Evolutionary conservation across 2,797 vertebrate species (phyloP).

Genomic region (Gambelia wislizenii): DNA sequence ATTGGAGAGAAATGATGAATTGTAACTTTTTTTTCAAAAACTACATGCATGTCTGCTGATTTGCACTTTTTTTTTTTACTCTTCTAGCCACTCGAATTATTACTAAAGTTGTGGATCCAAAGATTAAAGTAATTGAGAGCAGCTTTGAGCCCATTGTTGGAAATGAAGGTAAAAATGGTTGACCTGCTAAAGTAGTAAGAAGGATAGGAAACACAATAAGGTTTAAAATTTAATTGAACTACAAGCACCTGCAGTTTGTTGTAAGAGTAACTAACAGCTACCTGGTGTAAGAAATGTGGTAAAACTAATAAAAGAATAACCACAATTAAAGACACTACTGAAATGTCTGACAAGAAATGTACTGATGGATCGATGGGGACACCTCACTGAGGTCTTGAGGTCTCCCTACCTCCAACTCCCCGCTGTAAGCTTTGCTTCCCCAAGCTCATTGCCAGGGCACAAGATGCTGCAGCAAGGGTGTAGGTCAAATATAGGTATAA

Average conservation of each 20-base stretch:
- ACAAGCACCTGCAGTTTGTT: too few relatives aligned
- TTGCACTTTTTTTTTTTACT: conserved; percentile 73
- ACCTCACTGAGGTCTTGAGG: background rate
- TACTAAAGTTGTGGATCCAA: conserved; percentile 74
- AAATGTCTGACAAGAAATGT: background rate
- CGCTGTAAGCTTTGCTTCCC: background rate
- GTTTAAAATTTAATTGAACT: background rate
- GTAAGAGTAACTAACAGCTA: background rate
- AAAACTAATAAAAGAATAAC: background rate
- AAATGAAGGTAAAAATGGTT: conserved; percentile 79
- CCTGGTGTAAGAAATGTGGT: too few relatives aligned
- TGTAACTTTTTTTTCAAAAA: background rate
- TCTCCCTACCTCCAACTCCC: background rate
- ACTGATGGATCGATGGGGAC: background rate
- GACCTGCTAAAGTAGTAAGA: background rate
- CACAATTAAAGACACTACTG: background rate
- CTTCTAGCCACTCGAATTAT: conserved; percentile 79
- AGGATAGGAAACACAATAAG: background rate
- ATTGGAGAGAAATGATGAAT: background rate
- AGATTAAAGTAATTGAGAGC: conserved; percentile 84
- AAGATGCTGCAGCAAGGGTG: background rate
- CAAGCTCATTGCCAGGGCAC: background rate
- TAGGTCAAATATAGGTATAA: background rate
- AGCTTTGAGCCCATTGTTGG: conserved; percentile 78
- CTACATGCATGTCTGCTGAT: conserved; percentile 42